Percentiles rank a stretch among this genome's conserved stretches.
These are phyloP conservation scores for Phasianus colchicus DNA, from an alignment of 2,113 vertebrate genomes.

Conservation along the genomic window DNA sequence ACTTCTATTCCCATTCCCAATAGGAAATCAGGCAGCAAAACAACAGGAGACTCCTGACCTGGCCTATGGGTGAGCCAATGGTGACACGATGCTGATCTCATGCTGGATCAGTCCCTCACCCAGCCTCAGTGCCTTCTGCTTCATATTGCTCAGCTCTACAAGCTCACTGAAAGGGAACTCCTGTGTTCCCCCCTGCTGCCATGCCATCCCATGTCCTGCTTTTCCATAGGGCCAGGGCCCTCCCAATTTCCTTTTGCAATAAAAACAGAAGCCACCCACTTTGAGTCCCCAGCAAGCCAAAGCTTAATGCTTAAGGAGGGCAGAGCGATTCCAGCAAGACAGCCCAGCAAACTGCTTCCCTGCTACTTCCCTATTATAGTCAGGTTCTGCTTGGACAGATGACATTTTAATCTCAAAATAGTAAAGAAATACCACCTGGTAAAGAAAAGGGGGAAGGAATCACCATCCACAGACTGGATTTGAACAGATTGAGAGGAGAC, in stretches of 20 bases:
- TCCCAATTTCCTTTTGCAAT: no score
- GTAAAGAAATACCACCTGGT: not conserved
- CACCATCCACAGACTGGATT: not conserved
- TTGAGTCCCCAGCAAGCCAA: not conserved
- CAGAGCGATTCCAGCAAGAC: not conserved
- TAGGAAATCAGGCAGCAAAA: fast-evolving
- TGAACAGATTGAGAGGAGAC: not conserved
- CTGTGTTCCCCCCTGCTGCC: not conserved
- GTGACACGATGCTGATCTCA: not conserved
- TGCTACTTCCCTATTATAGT: not conserved
- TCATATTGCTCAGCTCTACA: fast-evolving
- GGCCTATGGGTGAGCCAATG: fast-evolving
- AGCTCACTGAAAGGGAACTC: fast-evolving
- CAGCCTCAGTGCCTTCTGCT: fast-evolving
- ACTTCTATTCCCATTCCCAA: no score
- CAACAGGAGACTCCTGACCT: fast-evolving
- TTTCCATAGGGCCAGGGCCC: not conserved
- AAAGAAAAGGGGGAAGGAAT: not conserved
- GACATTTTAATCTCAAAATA: conserved; percentile 13
- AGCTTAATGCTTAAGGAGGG: not conserved
- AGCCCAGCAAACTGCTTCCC: not conserved
- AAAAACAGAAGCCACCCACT: not conserved
- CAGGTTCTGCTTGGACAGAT: not conserved
- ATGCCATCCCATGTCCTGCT: not conserved
- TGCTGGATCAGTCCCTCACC: not conserved